These are phyloP conservation scores for Eulemur macaco DNA, from an alignment of 2,113 vertebrate species.

Conservation along the genomic window DNA sequence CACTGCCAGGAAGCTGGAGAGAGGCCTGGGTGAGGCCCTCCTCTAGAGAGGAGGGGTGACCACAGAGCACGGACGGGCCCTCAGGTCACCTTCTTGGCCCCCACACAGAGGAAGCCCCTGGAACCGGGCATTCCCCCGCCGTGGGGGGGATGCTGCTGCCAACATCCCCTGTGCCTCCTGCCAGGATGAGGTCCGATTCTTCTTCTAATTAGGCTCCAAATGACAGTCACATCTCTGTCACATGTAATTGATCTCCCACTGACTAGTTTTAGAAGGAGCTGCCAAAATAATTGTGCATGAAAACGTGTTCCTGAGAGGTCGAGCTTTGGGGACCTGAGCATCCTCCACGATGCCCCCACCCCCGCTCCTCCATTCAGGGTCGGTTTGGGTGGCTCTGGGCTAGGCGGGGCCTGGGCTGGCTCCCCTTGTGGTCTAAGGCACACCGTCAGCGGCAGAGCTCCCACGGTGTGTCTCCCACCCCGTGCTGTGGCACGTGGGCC, in stretches of 20 bases:
- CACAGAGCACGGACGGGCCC: neutral
- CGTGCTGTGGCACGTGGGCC: too few species aligned
- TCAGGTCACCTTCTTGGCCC: neutral
- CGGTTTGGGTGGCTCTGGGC: neutral
- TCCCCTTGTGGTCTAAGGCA: neutral
- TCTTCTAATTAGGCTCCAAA: slow-evolving; percentile 64
- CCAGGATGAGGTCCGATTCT: slow-evolving; percentile 36
- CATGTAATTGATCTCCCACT: slow-evolving; percentile 23
- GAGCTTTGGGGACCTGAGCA: neutral
- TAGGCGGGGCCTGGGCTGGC: neutral
- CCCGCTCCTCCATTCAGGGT: neutral
- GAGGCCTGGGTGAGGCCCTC: neutral
- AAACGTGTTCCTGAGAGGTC: neutral
- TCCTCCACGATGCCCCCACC: too few species aligned
- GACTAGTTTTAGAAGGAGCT: slow-evolving; percentile 40
- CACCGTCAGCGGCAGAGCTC: neutral
- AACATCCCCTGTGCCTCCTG: neutral
- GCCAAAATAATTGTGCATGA: slow-evolving; percentile 45
- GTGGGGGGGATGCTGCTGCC: neutral
- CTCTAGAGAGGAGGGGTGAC: neutral
- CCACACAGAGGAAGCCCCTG: neutral
- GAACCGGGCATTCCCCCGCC: neutral
- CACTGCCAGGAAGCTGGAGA: neutral
- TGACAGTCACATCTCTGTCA: slow-evolving; percentile 45
- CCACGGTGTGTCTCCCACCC: neutral